Percentiles rank a stretch among this genome's conserved stretches.
phyloP scores from a whole-genome alignment of 2,797 vertebrate genomes.

The Gobionotothen gibberifrons region DNA sequence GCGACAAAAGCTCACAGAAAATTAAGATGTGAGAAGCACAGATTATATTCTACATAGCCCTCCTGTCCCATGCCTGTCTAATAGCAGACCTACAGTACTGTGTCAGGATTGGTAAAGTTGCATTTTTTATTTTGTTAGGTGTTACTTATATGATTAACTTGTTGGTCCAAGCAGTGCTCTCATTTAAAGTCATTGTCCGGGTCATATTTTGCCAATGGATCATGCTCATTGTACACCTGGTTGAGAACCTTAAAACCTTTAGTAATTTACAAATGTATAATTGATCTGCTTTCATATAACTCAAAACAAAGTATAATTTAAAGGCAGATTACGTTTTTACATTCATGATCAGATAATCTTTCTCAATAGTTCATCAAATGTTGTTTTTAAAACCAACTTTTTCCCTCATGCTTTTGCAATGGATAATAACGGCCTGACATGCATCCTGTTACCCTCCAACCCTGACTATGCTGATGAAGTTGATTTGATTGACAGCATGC shows the following conservation, averaged over 20 bases:
- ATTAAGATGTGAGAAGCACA: not conserved
- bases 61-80: conserved; percentile 50
- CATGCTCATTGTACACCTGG: too few relatives aligned
- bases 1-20: conserved; percentile 45
- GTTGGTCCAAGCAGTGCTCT: not conserved
- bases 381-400: not conserved
- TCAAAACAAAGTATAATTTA: not conserved
- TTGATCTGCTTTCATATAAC: not conserved
- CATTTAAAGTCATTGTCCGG: not conserved
- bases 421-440: not conserved
- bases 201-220: not conserved
- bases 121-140: not conserved
- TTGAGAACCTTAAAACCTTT: not conserved
- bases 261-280: not conserved
- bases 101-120: conserved; percentile 18
- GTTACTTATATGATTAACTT: not conserved
- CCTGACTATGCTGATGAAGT: not conserved
- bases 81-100: conserved; percentile 21
- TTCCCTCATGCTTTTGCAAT: not conserved
- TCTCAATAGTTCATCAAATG: not conserved
- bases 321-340: conserved; percentile 33
- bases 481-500: conserved; percentile 34
- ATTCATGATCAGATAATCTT: conserved; percentile 8
- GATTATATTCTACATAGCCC: conserved; percentile 42
- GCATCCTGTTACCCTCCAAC: not conserved